These are phyloP conservation scores for Rhinatrema bivittatum DNA, from an alignment of 2,797 vertebrate genomes.

Conservation along the genomic window DNA sequence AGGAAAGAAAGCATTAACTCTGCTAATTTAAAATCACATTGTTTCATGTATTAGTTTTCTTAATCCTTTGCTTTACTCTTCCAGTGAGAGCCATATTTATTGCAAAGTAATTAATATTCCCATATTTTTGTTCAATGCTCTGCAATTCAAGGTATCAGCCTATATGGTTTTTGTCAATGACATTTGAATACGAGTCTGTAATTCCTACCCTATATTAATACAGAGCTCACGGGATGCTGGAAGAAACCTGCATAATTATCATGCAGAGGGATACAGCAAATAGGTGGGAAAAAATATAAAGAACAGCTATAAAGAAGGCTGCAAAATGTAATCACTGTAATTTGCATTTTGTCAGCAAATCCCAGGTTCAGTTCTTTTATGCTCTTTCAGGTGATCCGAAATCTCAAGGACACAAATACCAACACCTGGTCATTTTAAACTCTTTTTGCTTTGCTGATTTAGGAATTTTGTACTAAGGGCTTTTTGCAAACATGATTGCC, in stretches of 20 bases:
- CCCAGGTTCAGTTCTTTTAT: slow-evolving; percentile 54
- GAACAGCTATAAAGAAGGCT: slow-evolving; percentile 36
- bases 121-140: slow-evolving; percentile 8
- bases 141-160: slow-evolving; percentile 26
- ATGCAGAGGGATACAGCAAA: slow-evolving; percentile 33
- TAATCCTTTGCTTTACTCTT: too few relatives aligned
- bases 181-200: slow-evolving; percentile 34
- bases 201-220: slow-evolving; percentile 45
- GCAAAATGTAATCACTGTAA: slow-evolving; percentile 55
- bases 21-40: too few relatives aligned
- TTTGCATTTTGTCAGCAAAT: slow-evolving; percentile 47
- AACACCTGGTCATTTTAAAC: slow-evolving; percentile 49
- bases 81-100: too few relatives aligned
- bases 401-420: slow-evolving; percentile 47
- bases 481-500: too few relatives aligned
- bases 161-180: slow-evolving; percentile 36
- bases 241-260: slow-evolving; percentile 42
- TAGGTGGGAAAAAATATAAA: too few relatives aligned
- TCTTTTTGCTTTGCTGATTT: too few relatives aligned
- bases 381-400: slow-evolving; percentile 43
- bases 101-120: background rate
- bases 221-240: slow-evolving; percentile 25
- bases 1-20: too few relatives aligned
- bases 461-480: too few relatives aligned
- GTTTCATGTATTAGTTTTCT: too few relatives aligned